Evolutionary conservation across 2,888 invertebrate species (phyloP).

Genomic region (Melolontha melolontha): DNA sequence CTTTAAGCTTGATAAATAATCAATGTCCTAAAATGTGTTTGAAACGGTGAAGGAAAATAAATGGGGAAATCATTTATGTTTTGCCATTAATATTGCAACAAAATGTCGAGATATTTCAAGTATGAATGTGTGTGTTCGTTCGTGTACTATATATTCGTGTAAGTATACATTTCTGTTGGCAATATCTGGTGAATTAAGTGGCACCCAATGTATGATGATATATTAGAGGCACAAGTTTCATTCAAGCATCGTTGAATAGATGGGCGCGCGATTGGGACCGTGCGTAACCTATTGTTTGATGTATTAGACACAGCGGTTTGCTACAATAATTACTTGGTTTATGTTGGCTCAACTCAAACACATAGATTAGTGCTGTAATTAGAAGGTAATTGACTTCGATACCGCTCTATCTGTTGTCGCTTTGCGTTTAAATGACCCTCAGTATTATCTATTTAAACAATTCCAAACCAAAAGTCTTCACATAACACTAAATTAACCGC

Average conservation of each 20-base stretch:
- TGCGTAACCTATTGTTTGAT: slow-evolving; percentile 46
- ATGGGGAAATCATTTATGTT: no score
- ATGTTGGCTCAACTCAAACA: slow-evolving; percentile 43
- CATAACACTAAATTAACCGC: no score
- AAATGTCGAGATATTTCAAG: slow-evolving; percentile 2
- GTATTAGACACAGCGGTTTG: slow-evolving; percentile 46
- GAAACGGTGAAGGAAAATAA: no score
- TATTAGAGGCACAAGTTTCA: slow-evolving; percentile 37
- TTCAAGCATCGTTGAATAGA: slow-evolving; percentile 34
- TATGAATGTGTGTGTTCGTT: slow-evolving; percentile 8
- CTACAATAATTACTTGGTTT: slow-evolving; percentile 44
- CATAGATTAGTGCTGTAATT: slow-evolving; percentile 45
- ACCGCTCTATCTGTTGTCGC: slow-evolving; percentile 28
- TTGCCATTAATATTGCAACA: no score
- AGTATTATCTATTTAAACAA: slow-evolving; percentile 2
- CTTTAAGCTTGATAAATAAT: slow-evolving; percentile 14
- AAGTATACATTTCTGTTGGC: slow-evolving; percentile 9
- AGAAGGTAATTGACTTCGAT: slow-evolving; percentile 46
- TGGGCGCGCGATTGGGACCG: slow-evolving; percentile 28
- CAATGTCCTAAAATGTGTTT: slow-evolving; percentile 5
- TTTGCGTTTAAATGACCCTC: slow-evolving; percentile 26
- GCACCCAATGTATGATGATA: slow-evolving; percentile 32
- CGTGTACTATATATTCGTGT: background rate
- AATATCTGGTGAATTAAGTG: slow-evolving; percentile 34
- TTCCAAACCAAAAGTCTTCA: background rate